Percentiles rank a stretch among this genome's conserved stretches.
phyloP scores from a whole-genome alignment of 2,888 invertebrate species.

The Octonoba sinensis region DNA sequence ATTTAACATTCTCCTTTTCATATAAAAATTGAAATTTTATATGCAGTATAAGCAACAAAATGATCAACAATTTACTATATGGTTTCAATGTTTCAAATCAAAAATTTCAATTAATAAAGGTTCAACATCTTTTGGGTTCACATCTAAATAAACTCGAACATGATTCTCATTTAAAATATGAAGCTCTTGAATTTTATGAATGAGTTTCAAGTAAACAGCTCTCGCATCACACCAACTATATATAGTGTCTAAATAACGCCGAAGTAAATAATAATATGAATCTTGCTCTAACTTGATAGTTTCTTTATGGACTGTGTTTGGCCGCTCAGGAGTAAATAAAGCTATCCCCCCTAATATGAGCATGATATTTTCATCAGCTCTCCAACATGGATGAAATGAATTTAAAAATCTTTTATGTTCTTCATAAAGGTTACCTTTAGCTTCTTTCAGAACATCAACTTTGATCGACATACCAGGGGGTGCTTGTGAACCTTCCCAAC shows the following conservation, averaged over 20 bases:
- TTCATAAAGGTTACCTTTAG: conserved; percentile 85
- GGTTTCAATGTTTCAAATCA: conserved; percentile 80
- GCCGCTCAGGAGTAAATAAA: conserved; percentile 87
- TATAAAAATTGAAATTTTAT: no score
- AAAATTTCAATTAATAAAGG: conserved; percentile 95
- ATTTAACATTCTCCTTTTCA: no score
- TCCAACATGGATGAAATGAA: conserved; percentile 87
- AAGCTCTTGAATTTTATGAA: conserved; percentile 91
- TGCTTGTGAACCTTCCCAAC: conserved; percentile 82
- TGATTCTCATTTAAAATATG: conserved; percentile 89
- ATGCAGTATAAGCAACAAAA: no score
- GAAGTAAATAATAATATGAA: conserved; percentile 65
- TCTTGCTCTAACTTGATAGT: conserved; percentile 69
- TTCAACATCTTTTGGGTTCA: conserved; percentile 91
- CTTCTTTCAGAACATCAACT: conserved; percentile 90
- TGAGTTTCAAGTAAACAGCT: conserved; percentile 80
- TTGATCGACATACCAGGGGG: conserved; percentile 79
- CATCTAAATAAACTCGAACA: conserved; percentile 91
- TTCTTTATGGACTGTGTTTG: conserved; percentile 84
- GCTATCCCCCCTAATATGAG: conserved; percentile 91
- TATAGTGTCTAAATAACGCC: conserved; percentile 65
- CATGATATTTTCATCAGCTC: conserved; percentile 89
- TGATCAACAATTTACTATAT: not conserved
- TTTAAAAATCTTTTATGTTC: conserved; percentile 87
- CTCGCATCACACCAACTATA: conserved; percentile 64